These are phyloP conservation scores for Paguma larvata DNA, from an alignment of 2,797 vertebrate species.

Conservation along the genomic window DNA sequence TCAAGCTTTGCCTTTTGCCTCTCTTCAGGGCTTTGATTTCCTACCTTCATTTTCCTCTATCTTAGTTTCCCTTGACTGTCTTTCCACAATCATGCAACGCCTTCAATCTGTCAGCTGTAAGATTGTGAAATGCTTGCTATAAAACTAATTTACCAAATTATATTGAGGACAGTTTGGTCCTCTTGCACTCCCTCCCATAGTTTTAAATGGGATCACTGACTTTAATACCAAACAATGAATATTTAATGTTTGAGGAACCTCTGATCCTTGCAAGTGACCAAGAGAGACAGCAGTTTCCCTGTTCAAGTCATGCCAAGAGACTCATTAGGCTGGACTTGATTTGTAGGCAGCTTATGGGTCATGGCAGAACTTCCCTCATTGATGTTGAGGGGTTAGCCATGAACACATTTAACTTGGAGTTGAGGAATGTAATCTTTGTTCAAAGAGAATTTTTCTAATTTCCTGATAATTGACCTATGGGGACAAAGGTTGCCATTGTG, in stretches of 20 bases:
- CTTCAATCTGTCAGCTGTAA: background rate
- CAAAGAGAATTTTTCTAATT: conserved; percentile 55
- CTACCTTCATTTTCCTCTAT: background rate
- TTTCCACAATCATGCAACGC: background rate
- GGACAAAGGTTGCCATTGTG: conserved; percentile 70
- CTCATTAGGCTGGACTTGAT: background rate
- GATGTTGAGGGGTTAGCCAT: background rate
- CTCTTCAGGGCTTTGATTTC: too few relatives aligned
- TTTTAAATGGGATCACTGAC: conserved; percentile 29
- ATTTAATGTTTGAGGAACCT: conserved; percentile 12
- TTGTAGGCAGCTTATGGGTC: background rate
- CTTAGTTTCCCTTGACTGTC: background rate
- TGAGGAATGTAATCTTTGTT: conserved; percentile 31
- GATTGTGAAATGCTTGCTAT: background rate
- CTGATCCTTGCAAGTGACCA: background rate
- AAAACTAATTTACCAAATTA: conserved; percentile 13
- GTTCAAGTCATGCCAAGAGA: background rate
- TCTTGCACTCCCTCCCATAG: background rate
- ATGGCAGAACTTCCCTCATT: background rate
- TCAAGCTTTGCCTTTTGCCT: background rate
- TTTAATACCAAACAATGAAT: conserved; percentile 41
- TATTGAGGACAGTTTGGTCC: background rate
- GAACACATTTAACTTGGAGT: conserved; percentile 13
- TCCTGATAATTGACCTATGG: conserved; percentile 58
- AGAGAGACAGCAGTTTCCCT: background rate